Evolutionary conservation across 2,113 vertebrate genomes (phyloP), one percentile per base, ranked within the genome.

Genomic region (Steatornis caripensis): DNA sequence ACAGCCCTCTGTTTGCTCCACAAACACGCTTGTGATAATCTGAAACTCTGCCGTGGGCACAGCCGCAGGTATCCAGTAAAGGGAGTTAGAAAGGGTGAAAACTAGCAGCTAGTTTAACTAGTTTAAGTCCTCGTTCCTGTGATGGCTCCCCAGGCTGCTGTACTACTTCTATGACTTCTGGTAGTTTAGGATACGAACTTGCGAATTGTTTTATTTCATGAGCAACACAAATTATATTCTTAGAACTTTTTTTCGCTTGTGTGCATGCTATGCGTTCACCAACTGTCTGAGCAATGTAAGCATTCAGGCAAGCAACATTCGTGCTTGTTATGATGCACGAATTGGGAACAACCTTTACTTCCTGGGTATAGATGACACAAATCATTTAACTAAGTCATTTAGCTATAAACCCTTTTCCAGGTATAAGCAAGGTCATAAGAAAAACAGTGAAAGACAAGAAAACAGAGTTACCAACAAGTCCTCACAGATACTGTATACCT

Each of bases 61-160:
- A 43, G 75, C n/a, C 9, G 0, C 15, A 27, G 0, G 2, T 2
- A 12, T 10, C 45, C 53, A 26, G 48, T 6, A 3, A 21, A 14
- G 26, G 1, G 15, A 60, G 39, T 11, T 4, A 37, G 27, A 19
- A 46, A 45, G 46, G 68, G 49, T 15, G 13, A 51, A 54, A 60
- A n/a, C 41, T 1, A 62, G 32, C 32, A 41, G n/a, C 5, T 13
- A 4, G 15, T 64, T 39, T 27, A 55, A 43, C 10, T 39, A 8
- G 8, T 19, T 65, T 41, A 37, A 34, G 13, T 37, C 45, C 77
- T 43, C 3, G 0, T 9, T 60, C 41, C 53, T n/a, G n/a, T 22
- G 30, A 22, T 16, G 79, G 37, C 54, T 51, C 61, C n/a, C 37
- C 37, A 23, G 49, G 60, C 29, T 54, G 61, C 37, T 46, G 6